These are phyloP conservation scores for Toxonevra muliebris DNA, from an alignment of 2,888 invertebrate species.

Conservation along the genomic window DNA sequence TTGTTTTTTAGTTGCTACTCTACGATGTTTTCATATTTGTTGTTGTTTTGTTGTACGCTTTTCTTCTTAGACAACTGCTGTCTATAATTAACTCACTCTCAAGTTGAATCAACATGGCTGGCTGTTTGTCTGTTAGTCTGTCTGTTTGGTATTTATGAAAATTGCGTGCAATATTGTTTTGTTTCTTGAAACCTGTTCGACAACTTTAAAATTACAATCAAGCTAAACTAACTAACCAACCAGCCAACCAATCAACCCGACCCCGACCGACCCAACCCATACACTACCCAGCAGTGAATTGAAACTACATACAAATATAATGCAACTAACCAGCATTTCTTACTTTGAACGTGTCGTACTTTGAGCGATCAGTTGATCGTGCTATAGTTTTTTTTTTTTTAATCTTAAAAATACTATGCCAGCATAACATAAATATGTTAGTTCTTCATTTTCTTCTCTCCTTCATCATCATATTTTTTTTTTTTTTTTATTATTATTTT, in stretches of 20 bases:
- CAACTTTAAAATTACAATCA: conserved; percentile 10
- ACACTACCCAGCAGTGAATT: too few species aligned
- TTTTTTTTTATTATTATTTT: not conserved
- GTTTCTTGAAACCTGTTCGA: conserved; percentile 23
- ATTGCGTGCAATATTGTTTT: conserved; percentile 38
- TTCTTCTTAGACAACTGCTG: not conserved
- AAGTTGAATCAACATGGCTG: not conserved
- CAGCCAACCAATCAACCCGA: too few species aligned
- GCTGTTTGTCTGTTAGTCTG: not conserved
- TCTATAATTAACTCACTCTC: conserved; percentile 10
- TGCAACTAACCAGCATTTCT: too few species aligned
- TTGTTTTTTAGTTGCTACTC: not conserved
- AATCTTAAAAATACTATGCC: not conserved
- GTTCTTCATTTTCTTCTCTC: not conserved
- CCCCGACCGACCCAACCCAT: too few species aligned
- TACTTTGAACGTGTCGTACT: too few species aligned
- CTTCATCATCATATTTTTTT: not conserved
- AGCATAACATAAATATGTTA: conserved; percentile 17
- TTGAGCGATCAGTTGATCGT: too few species aligned
- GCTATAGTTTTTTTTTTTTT: too few species aligned
- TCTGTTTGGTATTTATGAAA: conserved; percentile 14
- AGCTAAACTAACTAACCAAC: too few species aligned
- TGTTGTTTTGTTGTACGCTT: not conserved
- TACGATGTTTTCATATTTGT: not conserved
- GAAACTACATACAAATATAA: too few species aligned